Evolutionary conservation across 2,113 vertebrate species (phyloP), one percentile per base, ranked within the genome.

Genomic region (Cryptotis parvus): DNA sequence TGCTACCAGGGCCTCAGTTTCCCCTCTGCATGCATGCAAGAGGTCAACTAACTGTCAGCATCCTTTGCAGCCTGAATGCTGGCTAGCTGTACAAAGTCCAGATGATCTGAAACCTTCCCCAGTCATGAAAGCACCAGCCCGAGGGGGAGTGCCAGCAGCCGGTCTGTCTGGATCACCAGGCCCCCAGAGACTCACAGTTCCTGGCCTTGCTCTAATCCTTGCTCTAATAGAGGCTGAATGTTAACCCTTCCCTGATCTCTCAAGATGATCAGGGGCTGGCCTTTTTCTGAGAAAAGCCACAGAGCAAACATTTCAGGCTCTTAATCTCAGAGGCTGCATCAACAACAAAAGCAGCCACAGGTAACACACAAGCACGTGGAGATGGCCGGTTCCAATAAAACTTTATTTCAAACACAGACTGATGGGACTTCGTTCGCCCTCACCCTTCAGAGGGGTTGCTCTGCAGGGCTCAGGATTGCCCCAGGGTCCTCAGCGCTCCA

Each of bases 391-490:
- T 75, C 66, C 68, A 85, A 82, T 75, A 87, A 84, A 94, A 68
- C 76, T 92, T 94, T 80, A 88, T 90, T 86, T 29, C 14, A 68
- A 93, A 87, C 66, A 52, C 20, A 66, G 63, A 29, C 63, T 31
- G 29, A 65, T 29, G 4, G 63, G 3, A 65, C 63, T 10, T 65
- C 20, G 3, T 65, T 29, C 11, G 14, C 63, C 55, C 16, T 58
- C 11, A 8, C 12, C 18, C 26, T 8, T 27, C 72, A 3, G 33
- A 18, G 9, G 1, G 20, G 52, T 35, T 31, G 18, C 69, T 90
- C 39, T 22, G 55, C 61, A 24, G 14, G 55, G 31, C 35, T 43
- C 20, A 27, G 27, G 24, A 26, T 24, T 37, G 45, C 27, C 39
- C 68, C 3, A 2, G 15, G 65, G 68, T 79, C 72, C 37, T 66